A percentile compares a stretch with the other conserved stretches of the same genome.
Evolutionary conservation across 2,797 vertebrate genomes (phyloP).

Genomic region (Gymnoscopelus braueri): DNA sequence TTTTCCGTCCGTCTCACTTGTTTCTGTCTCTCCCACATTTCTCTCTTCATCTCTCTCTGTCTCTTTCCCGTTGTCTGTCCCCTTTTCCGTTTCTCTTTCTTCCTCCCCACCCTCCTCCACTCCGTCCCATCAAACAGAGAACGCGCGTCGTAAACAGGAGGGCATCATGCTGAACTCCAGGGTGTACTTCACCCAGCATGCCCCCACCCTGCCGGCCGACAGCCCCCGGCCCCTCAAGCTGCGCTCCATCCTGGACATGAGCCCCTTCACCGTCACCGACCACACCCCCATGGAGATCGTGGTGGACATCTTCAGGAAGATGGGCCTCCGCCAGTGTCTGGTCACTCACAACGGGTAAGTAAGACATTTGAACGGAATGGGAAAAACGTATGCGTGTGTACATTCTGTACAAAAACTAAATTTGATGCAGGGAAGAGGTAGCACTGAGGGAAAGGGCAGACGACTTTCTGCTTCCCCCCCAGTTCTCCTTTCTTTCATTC

Average conservation of each 20-base stretch:
- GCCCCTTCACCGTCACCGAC: slow-evolving; percentile 98
- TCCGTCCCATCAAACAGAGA: slow-evolving; percentile 81
- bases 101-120: not conserved
- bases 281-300: slow-evolving; percentile 99
- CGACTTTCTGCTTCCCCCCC: not conserved
- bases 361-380: not conserved
- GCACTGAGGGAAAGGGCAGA: not conserved
- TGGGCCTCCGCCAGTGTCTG: slow-evolving; percentile 98
- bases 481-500: not conserved
- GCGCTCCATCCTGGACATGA: slow-evolving; percentile 98
- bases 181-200: slow-evolving; percentile 97
- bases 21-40: not conserved
- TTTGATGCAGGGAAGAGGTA: not conserved
- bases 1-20: not conserved
- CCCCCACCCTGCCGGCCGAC: slow-evolving; percentile 95
- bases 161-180: slow-evolving; percentile 94
- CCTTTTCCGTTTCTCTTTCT: not conserved
- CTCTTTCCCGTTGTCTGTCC: not conserved
- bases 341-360: slow-evolving; percentile 99
- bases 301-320: slow-evolving; percentile 98
- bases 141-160: slow-evolving; percentile 95
- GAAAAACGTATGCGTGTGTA: not conserved
- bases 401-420: not conserved
- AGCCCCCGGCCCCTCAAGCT: slow-evolving; percentile 96
- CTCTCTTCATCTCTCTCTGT: not conserved